phyloP scores from a whole-genome alignment of 2,888 invertebrate species.

The Oscheius sp. region DNA sequence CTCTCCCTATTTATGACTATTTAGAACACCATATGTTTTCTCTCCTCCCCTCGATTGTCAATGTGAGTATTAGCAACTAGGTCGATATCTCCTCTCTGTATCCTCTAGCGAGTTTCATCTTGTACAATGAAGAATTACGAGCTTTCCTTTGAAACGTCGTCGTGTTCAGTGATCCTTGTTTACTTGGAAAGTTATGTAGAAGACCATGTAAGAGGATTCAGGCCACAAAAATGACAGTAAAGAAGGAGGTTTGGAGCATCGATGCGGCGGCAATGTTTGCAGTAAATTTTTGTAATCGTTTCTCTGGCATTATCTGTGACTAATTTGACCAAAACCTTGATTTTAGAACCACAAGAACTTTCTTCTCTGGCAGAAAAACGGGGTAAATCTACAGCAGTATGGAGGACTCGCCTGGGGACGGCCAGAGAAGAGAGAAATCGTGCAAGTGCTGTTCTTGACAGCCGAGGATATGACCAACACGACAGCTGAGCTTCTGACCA shows the following conservation, averaged over 20 bases:
- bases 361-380: conserved; percentile 32
- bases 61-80: too few species aligned
- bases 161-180: neutral
- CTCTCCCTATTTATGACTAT: neutral
- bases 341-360: conserved; percentile 5
- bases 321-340: neutral
- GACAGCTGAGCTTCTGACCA: conserved; percentile 45
- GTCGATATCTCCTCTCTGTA: neutral
- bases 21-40: too few species aligned
- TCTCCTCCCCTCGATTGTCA: too few species aligned
- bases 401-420: conserved; percentile 41
- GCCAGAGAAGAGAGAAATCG: conserved; percentile 25
- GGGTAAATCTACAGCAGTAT: conserved; percentile 16
- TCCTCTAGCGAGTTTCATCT: neutral
- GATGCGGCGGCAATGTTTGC: conserved; percentile 56
- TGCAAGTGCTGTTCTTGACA: conserved; percentile 48
- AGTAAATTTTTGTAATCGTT: conserved; percentile 30
- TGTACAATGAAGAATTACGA: neutral
- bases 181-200: neutral
- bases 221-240: conserved; percentile 14
- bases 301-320: neutral
- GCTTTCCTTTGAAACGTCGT: neutral
- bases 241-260: conserved; percentile 51
- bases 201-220: too few species aligned
- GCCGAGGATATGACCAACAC: conserved; percentile 47